A percentile compares a stretch with the other conserved stretches of the same genome.
These are phyloP conservation scores for Sinodicranocentrus sp. DNA, from an alignment of 2,888 invertebrate genomes.

Conservation along the genomic window DNA sequence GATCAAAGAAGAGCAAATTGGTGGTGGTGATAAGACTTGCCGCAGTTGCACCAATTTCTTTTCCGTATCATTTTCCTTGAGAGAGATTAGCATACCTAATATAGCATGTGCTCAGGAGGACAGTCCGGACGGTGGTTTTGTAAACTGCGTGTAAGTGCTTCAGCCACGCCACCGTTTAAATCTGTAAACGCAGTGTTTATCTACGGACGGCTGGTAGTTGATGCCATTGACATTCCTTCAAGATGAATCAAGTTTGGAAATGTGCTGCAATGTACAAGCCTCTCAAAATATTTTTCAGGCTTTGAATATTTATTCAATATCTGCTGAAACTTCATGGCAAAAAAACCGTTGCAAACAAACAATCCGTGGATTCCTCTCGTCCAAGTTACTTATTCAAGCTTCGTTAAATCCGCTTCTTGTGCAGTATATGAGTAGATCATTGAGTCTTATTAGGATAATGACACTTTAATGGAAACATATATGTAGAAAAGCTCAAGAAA, in stretches of 20 bases:
- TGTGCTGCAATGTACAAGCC: no score
- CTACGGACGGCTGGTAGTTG: background rate
- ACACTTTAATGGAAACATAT: slow-evolving; percentile 59
- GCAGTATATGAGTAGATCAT: background rate
- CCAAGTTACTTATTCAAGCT: slow-evolving; percentile 55
- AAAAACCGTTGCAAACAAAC: slow-evolving; percentile 1
- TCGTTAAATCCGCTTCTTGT: slow-evolving; percentile 50
- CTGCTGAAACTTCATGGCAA: background rate
- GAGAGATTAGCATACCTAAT: slow-evolving; percentile 33
- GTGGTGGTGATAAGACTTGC: slow-evolving; percentile 26
- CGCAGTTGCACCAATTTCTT: slow-evolving; percentile 30
- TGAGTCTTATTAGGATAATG: slow-evolving; percentile 54
- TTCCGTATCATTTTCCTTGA: slow-evolving; percentile 37
- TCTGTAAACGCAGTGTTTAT: slow-evolving; percentile 8
- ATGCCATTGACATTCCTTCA: slow-evolving; percentile 22
- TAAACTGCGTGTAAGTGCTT: no score
- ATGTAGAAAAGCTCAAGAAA: slow-evolving; percentile 24
- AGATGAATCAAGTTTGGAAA: background rate
- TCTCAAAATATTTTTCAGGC: no score
- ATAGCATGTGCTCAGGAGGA: slow-evolving; percentile 47
- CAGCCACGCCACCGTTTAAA: slow-evolving; percentile 14
- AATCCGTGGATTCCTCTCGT: background rate
- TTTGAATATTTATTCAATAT: background rate
- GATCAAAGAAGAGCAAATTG: slow-evolving; percentile 43
- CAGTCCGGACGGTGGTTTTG: no score